A percentile compares a stretch with the other conserved stretches of the same genome.
Conservation (phyloP, 2,113 vertebrate species). For the Axis porcinus region DNA sequence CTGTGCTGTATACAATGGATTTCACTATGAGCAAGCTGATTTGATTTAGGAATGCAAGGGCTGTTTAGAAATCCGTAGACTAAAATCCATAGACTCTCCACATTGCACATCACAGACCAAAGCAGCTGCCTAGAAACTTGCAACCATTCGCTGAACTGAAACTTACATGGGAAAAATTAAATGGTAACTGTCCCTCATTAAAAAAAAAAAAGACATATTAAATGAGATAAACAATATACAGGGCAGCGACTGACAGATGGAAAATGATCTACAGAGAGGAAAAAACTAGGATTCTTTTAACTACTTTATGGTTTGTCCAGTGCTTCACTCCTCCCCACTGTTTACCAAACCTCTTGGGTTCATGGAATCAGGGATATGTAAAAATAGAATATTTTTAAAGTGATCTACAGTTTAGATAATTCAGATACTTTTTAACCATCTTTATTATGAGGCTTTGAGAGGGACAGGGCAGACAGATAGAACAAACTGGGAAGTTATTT, state of each 20-base stretch:
- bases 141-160: neutral
- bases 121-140: neutral
- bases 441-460: neutral
- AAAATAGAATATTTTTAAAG: neutral
- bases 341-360: neutral
- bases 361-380: neutral
- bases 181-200: rapidly evolving
- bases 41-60: neutral
- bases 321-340: neutral
- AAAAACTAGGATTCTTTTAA: neutral
- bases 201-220: neutral
- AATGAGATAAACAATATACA: neutral
- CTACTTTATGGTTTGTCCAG: neutral
- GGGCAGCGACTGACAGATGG: no score
- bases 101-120: neutral
- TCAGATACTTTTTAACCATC: neutral
- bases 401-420: neutral
- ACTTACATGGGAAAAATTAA: neutral
- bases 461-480: neutral
- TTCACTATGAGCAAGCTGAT: neutral
- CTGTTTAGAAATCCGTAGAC: neutral
- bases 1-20: neutral
- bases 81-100: neutral
- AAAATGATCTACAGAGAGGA: neutral
- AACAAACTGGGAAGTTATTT: neutral